Evolutionary conservation across 2,113 vertebrate species (phyloP).

Genomic region (Cranoglanis bouderius): DNA sequence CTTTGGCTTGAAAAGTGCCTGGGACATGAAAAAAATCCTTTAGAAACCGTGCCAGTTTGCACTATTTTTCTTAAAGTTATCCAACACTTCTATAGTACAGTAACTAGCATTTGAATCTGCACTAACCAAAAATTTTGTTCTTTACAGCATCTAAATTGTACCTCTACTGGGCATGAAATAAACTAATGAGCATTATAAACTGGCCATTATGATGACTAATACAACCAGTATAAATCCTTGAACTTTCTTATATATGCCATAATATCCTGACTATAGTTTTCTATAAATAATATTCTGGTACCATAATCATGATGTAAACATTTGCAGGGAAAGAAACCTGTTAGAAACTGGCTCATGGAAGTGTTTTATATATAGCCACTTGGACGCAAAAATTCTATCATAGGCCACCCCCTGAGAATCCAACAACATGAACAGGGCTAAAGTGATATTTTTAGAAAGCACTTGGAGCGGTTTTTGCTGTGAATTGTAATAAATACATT

Average conservation of each 20-base stretch:
- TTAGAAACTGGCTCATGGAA: slow-evolving; percentile 8
- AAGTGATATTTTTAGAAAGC: neutral
- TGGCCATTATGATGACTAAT: neutral
- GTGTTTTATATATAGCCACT: slow-evolving; percentile 5
- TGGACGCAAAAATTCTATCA: neutral
- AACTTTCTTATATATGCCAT: neutral
- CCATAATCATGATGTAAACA: neutral
- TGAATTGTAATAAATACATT: neutral
- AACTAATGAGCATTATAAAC: neutral
- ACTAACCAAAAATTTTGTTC: neutral
- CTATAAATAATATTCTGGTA: neutral
- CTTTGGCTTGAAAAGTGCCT: neutral
- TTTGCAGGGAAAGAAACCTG: neutral
- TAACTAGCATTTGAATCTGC: neutral
- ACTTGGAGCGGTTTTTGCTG: neutral
- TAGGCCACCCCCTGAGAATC: neutral
- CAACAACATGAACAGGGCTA: neutral
- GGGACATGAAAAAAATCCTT: neutral
- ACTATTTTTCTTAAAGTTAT: neutral
- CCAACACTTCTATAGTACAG: neutral
- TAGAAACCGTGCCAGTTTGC: neutral
- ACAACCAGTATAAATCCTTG: neutral
- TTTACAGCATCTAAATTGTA: neutral
- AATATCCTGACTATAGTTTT: neutral
- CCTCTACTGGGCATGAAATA: neutral